Evolutionary conservation across 2,113 vertebrate genomes (phyloP), one percentile per base, ranked within the genome.

Genomic region (Urocolius indicus): DNA sequence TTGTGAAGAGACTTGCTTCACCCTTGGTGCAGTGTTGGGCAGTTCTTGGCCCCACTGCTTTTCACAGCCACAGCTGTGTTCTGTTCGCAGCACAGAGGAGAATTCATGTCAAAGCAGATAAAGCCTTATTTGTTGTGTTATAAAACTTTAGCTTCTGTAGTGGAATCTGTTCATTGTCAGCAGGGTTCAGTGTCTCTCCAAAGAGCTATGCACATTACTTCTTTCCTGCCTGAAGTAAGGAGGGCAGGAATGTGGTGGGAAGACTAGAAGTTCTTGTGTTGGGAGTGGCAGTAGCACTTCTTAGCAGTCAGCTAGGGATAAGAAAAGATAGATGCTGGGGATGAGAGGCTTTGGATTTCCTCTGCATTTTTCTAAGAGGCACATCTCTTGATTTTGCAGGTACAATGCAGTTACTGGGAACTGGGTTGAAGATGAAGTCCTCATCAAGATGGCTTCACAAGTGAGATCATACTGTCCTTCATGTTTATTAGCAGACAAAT

Each of bases 381-480:
- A 1, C 5, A 29, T 55, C 11, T 66, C 63, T 68, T 89, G 17
- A 48, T 92, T 82, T 81, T 96, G 24, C 84, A 99, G 99, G 96
- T 99, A 99, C 97, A 99, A 98, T 22, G 99, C 99, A 9, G 97
- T 99, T 96, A 99, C 98, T 22, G 98, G 98, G 16, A 97, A 98
- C 57, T 99, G 99, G 99, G 97, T 98, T 29, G 97, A 99, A 87
- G 99, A 99, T 80, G 98, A 99, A 85, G 98, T 99, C 46, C 97
- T 99, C 72, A 98, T 99, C 96, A 99, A 99, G 97, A 99, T 99
- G 99, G 98, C 98, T 1, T 93, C 98, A 45, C 98, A 99, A 98
- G 99, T 99, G 97, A 96, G 96, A 94, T 94, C 58, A 30, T 5
- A 2, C 24, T 75, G 16, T 90, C 24, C 32, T 57, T 89, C 46